phyloP scores from a whole-genome alignment of 1,140 invertebrate genomes.

The Varroa destructor region DNA sequence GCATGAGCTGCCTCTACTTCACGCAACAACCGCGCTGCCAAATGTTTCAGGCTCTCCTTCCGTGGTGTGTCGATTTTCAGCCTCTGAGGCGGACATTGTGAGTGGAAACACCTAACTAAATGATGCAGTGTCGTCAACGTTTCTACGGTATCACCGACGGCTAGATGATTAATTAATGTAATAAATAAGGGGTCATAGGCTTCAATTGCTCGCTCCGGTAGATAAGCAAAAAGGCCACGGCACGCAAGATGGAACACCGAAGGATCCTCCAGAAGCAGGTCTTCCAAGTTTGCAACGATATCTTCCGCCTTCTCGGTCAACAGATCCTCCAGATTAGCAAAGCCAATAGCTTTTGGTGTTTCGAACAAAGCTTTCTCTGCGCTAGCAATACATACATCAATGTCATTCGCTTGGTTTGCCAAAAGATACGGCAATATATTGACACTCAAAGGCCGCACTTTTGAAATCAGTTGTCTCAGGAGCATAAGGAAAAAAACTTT shows the following conservation, averaged over 20 bases:
- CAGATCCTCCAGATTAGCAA: constrained; percentile 1
- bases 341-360: background rate
- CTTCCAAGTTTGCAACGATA: background rate
- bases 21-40: background rate
- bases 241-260: background rate
- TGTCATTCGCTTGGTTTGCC: background rate
- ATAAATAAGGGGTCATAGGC: background rate
- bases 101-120: constrained; percentile 3
- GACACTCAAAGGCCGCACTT: background rate
- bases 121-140: background rate
- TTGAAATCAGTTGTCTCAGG: too few species aligned
- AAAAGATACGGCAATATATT: background rate
- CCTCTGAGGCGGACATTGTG: background rate
- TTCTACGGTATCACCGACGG: background rate
- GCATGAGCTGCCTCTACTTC: background rate
- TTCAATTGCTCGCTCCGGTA: background rate
- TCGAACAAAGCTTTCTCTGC: constrained; percentile 4
- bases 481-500: too few species aligned
- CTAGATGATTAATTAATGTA: background rate
- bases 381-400: constrained; percentile 9
- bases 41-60: background rate
- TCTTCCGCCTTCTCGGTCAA: background rate
- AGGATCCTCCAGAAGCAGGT: background rate
- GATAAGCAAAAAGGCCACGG: background rate
- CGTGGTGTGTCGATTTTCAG: background rate